phyloP scores from a whole-genome alignment of 2,797 vertebrate species.

The Leptatherina wallacei region DNA sequence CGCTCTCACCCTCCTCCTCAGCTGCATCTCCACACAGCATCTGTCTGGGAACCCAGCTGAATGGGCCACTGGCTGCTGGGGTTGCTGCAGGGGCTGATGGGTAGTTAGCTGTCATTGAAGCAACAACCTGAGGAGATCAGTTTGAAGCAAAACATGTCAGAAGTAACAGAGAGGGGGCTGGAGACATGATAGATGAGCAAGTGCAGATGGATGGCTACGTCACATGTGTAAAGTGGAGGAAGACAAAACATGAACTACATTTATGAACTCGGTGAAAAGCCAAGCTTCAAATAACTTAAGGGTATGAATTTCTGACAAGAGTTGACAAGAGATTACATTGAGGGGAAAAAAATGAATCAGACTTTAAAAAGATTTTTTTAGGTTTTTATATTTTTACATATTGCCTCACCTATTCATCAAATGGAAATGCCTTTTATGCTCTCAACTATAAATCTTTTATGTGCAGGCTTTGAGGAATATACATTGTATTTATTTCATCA shows the following conservation, averaged over 20 bases:
- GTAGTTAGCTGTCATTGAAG: slow-evolving; percentile 81
- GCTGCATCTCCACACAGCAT: slow-evolving; percentile 90
- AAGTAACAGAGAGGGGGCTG: neutral
- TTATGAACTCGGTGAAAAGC: slow-evolving; percentile 17
- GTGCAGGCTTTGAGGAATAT: slow-evolving; percentile 8
- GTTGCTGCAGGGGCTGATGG: slow-evolving; percentile 71
- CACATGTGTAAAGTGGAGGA: slow-evolving; percentile 20
- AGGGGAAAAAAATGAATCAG: neutral
- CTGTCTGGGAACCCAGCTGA: slow-evolving; percentile 91
- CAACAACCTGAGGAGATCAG: slow-evolving; percentile 74
- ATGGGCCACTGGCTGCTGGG: slow-evolving; percentile 75
- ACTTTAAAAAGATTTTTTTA: neutral
- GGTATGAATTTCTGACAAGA: neutral
- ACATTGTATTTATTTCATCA: neutral
- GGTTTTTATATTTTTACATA: neutral
- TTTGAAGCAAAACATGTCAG: slow-evolving; percentile 6
- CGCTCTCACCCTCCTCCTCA: slow-evolving; percentile 89
- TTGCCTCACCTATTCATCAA: neutral
- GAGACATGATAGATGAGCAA: slow-evolving; percentile 7
- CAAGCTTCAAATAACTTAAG: neutral
- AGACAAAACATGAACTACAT: slow-evolving; percentile 24
- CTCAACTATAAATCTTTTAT: slow-evolving; percentile 9
- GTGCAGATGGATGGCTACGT: slow-evolving; percentile 20
- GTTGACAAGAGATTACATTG: neutral
- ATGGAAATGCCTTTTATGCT: neutral